Evolutionary conservation across 2,113 vertebrate species (phyloP).

Genomic region (Tretioscincus oriximinensis): DNA sequence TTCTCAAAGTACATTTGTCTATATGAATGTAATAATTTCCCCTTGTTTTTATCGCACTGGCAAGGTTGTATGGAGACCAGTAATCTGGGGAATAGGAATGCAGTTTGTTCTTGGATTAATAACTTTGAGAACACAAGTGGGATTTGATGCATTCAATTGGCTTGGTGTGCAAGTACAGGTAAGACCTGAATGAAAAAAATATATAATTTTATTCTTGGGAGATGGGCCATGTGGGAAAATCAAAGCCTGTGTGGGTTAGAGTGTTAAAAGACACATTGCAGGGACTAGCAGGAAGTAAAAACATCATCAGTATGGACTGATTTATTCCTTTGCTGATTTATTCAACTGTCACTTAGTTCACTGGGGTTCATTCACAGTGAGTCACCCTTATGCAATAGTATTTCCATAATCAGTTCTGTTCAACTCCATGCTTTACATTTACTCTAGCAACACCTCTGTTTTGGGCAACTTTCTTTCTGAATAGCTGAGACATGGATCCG

Average conservation of each 20-base stretch:
- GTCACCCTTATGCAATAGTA: neutral
- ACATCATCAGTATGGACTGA: neutral
- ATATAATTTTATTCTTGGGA: neutral
- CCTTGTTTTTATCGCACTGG: neutral
- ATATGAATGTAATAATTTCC: neutral
- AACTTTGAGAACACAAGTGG: conserved; percentile 78
- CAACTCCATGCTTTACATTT: neutral
- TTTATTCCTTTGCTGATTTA: too few species aligned
- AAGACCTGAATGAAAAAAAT: conserved; percentile 22
- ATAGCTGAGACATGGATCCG: neutral
- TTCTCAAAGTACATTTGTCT: neutral
- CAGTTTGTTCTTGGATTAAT: conserved; percentile 85
- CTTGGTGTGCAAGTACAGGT: conserved; percentile 83
- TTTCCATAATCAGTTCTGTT: neutral
- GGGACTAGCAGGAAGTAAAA: neutral
- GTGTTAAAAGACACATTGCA: neutral
- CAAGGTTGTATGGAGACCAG: conserved; percentile 81
- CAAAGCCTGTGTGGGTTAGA: neutral
- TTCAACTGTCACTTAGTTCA: neutral
- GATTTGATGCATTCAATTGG: conserved; percentile 76
- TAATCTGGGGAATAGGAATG: conserved; percentile 79
- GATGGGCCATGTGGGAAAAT: neutral
- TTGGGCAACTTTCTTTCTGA: neutral
- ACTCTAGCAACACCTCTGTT: neutral
- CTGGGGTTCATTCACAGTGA: neutral